Evolutionary conservation across 2,888 invertebrate species (phyloP).

Genomic region (Plebejus melissa): DNA sequence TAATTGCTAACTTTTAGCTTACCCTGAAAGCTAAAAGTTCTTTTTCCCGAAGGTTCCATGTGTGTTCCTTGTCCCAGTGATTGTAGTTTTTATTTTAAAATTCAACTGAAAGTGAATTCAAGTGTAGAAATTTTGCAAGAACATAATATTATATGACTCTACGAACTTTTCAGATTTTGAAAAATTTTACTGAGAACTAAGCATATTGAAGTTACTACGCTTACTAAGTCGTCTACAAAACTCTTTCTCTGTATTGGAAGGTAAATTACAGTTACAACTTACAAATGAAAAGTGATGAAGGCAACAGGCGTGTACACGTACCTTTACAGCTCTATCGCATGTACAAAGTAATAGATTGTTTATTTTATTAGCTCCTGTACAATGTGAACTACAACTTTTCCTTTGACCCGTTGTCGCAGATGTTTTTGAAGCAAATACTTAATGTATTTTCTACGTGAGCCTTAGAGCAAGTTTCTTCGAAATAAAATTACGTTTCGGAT

Average conservation of each 20-base stretch:
- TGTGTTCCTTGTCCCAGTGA: too few species aligned
- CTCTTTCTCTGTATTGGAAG: not conserved
- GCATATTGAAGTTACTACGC: too few species aligned
- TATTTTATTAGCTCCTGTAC: conserved; percentile 27
- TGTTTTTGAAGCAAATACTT: conserved; percentile 29
- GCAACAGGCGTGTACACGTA: not conserved
- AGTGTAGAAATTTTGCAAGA: too few species aligned
- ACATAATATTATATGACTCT: too few species aligned
- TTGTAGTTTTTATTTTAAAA: too few species aligned
- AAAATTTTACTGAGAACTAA: too few species aligned
- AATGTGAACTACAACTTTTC: conserved; percentile 27
- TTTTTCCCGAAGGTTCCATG: too few species aligned
- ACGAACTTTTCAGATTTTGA: too few species aligned
- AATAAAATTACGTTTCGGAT: conserved; percentile 20
- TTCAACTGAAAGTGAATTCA: too few species aligned
- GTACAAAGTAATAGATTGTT: conserved; percentile 26
- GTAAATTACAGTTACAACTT: not conserved
- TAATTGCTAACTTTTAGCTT: not conserved
- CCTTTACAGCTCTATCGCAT: conserved; percentile 15
- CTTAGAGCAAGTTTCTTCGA: conserved; percentile 14
- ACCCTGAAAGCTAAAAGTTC: too few species aligned
- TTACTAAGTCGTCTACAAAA: too few species aligned
- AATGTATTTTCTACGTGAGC: conserved; percentile 28
- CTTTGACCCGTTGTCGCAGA: conserved; percentile 26
- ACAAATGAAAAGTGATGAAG: conserved; percentile 2